Evolutionary conservation across 2,888 invertebrate genomes (phyloP), one percentile per base, ranked within the genome.

Genomic region (Chorisops tibialis): DNA sequence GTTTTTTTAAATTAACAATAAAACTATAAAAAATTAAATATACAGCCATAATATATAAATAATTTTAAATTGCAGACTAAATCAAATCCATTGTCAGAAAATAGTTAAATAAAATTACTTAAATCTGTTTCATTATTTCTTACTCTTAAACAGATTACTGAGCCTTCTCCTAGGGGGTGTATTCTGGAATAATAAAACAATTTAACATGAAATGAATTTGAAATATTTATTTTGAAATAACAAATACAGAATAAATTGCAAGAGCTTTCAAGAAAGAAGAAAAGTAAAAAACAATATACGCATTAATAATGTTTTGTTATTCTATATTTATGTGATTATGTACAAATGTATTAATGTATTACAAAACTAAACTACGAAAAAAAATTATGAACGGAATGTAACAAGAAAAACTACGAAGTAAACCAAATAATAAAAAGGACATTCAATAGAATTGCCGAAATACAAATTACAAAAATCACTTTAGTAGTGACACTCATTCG

Each of bases 151-250:
- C 63, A 77, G 73, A 68, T 69, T 75, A 68, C 77, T 77, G 38
- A 77, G 70, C 11, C 77, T 73, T 66, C 76, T 70, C 66, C 71
- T 75, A 11, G 76, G 77, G 30, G 77, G 74, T 3, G 76, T 71
- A 47, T 77, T 77, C 77, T 77, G 74, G 38, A 73, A 71, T 67
- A 62, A 68, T 52, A 66, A 61, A 59, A 49, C 12, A 21, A 49
- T 14, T 24, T n/a, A 11, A 49, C n/a, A n/a, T 41, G 3, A 45
- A 50, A 59, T 3, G 30, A 41, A 59, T 41, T 9, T 37, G 12
- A 14, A 50, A 39, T 56, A 37, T 22, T n/a, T 18, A 41, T 24
- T 6, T 6, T 14, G 4, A 45, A 56, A 63, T 61, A 22, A 68
- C 9, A 3, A 3, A 48, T 5, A 21, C 11, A n/a, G 4, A 6